phyloP scores from a whole-genome alignment of 1,140 invertebrate genomes.

The Procambarus clarkii region DNA sequence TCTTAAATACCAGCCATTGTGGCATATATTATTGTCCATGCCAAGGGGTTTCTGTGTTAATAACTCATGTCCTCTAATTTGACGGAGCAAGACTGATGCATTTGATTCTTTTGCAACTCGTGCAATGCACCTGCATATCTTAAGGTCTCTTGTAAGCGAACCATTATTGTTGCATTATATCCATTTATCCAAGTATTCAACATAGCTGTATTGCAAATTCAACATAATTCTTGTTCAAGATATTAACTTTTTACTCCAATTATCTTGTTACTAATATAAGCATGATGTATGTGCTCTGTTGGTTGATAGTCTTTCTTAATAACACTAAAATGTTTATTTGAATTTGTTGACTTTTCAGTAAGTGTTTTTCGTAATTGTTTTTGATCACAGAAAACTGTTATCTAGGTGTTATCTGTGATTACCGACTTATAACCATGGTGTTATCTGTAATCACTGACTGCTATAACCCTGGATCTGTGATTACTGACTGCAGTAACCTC shows the following conservation, averaged over 20 bases:
- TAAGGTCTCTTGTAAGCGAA: background rate
- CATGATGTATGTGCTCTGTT: constrained; percentile 1
- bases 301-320: background rate
- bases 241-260: background rate
- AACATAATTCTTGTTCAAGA: background rate
- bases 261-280: constrained; percentile 2
- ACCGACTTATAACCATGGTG: too few relatives aligned
- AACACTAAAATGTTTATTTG: background rate
- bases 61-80: background rate
- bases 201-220: background rate
- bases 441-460: too few relatives aligned
- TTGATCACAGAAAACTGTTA: background rate
- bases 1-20: constrained; percentile 12
- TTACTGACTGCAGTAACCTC: too few relatives aligned
- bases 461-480: too few relatives aligned
- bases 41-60: background rate
- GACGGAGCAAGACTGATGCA: constrained; percentile 21
- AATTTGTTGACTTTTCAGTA: background rate
- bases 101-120: background rate
- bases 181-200: background rate
- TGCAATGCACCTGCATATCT: background rate
- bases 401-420: background rate
- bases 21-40: constrained; percentile 13
- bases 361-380: background rate
- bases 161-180: background rate